These are phyloP conservation scores for Drosophila ohnishii DNA, from an alignment of 1,140 invertebrate genomes.

Conservation along the genomic window DNA sequence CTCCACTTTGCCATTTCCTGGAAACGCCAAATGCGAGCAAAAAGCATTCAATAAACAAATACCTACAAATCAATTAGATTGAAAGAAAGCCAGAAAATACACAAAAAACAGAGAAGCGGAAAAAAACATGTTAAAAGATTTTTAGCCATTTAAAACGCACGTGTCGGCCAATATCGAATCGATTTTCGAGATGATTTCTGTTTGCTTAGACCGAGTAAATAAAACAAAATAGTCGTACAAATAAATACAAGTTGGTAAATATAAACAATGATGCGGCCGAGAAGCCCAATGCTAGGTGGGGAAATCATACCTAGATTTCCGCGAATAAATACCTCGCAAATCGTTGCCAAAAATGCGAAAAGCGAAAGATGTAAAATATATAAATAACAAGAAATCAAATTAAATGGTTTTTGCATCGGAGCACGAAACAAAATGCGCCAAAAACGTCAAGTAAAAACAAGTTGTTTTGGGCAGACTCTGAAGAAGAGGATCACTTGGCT, in stretches of 20 bases:
- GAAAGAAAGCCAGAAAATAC: slow-evolving; percentile 20
- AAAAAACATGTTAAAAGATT: slow-evolving; percentile 37
- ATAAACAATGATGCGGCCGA: slow-evolving; percentile 19
- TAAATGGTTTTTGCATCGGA: slow-evolving; percentile 16
- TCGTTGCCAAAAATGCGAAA: slow-evolving; percentile 36
- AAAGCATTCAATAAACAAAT: slow-evolving; percentile 51
- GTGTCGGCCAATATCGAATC: slow-evolving; percentile 28
- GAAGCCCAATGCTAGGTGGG: slow-evolving; percentile 3
- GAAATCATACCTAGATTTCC: slow-evolving; percentile 28
- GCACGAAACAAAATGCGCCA: slow-evolving; percentile 18
- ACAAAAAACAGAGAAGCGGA: background rate
- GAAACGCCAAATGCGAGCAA: slow-evolving; percentile 52
- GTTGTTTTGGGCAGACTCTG: slow-evolving; percentile 15
- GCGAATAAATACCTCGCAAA: slow-evolving; percentile 27
- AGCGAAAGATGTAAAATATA: slow-evolving; percentile 21
- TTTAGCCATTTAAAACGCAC: slow-evolving; percentile 47
- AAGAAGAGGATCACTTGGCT: slow-evolving; percentile 7
- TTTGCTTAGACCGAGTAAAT: slow-evolving; percentile 31
- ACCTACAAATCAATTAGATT: slow-evolving; percentile 31
- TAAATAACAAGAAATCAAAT: slow-evolving; percentile 41
- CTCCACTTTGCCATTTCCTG: slow-evolving; percentile 67
- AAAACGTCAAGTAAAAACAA: slow-evolving; percentile 25
- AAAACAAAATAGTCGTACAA: slow-evolving; percentile 35
- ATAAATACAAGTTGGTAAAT: slow-evolving; percentile 47
- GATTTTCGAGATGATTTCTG: slow-evolving; percentile 35